These are phyloP conservation scores for Pempheris klunzingeri DNA, from an alignment of 2,797 vertebrate genomes.

Conservation along the genomic window DNA sequence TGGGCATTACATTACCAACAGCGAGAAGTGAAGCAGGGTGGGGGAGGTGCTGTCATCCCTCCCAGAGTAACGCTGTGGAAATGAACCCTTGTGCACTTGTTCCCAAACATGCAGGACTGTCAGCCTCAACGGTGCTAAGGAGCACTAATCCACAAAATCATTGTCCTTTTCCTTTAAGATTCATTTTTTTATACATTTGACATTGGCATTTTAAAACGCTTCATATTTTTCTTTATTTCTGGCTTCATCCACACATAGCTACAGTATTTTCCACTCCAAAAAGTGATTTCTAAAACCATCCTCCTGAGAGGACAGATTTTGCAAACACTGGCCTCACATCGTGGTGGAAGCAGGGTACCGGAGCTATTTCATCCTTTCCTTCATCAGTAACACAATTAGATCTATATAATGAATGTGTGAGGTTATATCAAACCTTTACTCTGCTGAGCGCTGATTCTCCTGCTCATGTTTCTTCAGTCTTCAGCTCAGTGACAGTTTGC, in stretches of 20 bases:
- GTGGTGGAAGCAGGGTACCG: neutral
- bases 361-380: neutral
- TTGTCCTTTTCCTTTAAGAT: no score
- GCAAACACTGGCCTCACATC: neutral
- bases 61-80: slow-evolving; percentile 34
- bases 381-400: no score
- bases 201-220: no score
- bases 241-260: neutral
- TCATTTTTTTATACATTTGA: no score
- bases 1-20: slow-evolving; percentile 63
- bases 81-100: neutral
- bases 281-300: neutral
- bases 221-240: no score
- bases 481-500: no score
- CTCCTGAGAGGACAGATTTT: neutral
- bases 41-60: slow-evolving; percentile 48
- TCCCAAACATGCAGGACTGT: neutral
- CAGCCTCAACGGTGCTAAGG: no score
- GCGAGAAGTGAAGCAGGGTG: slow-evolving; percentile 21
- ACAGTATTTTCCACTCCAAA: neutral
- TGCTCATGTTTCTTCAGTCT: neutral
- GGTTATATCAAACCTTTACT: neutral
- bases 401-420: no score
- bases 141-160: neutral
- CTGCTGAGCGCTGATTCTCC: no score